phyloP scores from a whole-genome alignment of 1,140 invertebrate genomes.

The Acromyrmex echinatior region DNA sequence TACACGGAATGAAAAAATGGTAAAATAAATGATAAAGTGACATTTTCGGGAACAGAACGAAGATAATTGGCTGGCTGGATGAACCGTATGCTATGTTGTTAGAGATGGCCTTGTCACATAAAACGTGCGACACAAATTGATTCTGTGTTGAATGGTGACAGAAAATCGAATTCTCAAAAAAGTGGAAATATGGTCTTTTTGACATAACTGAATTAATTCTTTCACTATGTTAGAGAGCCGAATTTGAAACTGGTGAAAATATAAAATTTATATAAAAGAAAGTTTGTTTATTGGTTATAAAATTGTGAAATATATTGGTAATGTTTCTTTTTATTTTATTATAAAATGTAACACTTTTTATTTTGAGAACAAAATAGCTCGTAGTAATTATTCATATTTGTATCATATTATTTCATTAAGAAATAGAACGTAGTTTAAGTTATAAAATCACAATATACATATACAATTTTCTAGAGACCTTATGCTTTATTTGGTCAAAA shows the following conservation, averaged over 20 bases:
- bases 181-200: conserved; percentile 50
- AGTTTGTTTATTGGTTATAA: background rate
- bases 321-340: background rate
- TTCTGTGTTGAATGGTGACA: conserved; percentile 61
- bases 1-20: conserved; percentile 26
- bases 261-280: conserved; percentile 12
- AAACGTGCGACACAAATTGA: conserved; percentile 63
- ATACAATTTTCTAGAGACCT: conserved; percentile 18
- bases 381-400: background rate
- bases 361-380: background rate
- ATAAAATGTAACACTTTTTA: background rate
- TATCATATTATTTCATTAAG: too few relatives aligned
- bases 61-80: conserved; percentile 61
- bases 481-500: conserved; percentile 12
- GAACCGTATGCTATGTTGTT: conserved; percentile 50
- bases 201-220: conserved; percentile 56
- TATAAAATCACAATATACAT: background rate
- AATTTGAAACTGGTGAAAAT: conserved; percentile 46
- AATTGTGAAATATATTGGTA: background rate
- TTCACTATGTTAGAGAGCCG: conserved; percentile 23
- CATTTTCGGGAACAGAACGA: conserved; percentile 53
- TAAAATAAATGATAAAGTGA: conserved; percentile 62
- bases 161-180: conserved; percentile 63
- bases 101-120: conserved; percentile 61
- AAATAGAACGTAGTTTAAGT: background rate